Conservation (phyloP, 2,113 vertebrate genomes). For the Erinaceus europaeus region DNA sequence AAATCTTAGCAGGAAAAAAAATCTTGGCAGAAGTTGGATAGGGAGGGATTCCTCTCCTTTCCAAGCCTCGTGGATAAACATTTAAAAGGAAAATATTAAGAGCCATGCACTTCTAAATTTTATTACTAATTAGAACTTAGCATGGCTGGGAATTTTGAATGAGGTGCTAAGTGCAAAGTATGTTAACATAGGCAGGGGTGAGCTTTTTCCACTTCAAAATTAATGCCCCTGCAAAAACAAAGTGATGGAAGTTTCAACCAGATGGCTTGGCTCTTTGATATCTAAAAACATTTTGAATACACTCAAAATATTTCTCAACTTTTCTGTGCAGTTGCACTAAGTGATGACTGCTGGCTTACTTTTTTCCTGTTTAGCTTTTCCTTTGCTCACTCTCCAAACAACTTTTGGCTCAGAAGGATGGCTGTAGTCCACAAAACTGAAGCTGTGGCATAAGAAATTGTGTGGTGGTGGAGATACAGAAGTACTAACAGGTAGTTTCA, state of each 20-base stretch:
- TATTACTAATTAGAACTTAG: constrained; percentile 44
- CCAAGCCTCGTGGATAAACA: neutral
- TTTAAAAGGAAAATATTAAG: constrained; percentile 30
- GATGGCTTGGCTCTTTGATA: constrained; percentile 66
- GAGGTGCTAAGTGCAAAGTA: constrained; percentile 58
- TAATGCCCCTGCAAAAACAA: constrained; percentile 21
- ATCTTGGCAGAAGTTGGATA: neutral
- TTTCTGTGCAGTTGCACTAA: constrained; percentile 45
- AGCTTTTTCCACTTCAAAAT: constrained; percentile 56
- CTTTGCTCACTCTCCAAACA: constrained; percentile 67
- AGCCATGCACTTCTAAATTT: constrained; percentile 13
- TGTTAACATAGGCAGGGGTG: constrained; percentile 47
- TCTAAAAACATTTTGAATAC: constrained; percentile 64
- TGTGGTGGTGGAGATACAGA: neutral
- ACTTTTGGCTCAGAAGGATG: constrained; percentile 19
- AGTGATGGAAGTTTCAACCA: constrained; percentile 48
- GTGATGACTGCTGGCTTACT: constrained; percentile 57
- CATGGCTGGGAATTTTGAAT: constrained; percentile 36
- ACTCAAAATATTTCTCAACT: constrained; percentile 58
- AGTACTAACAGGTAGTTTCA: constrained; percentile 33
- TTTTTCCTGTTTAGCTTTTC: constrained; percentile 63
- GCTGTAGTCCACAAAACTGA: neutral
- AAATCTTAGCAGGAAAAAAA: neutral
- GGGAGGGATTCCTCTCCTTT: neutral
- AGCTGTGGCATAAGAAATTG: constrained; percentile 1